Evolutionary conservation across 2,888 invertebrate species (phyloP).

Genomic region (Xanthorhoe spadicearia): DNA sequence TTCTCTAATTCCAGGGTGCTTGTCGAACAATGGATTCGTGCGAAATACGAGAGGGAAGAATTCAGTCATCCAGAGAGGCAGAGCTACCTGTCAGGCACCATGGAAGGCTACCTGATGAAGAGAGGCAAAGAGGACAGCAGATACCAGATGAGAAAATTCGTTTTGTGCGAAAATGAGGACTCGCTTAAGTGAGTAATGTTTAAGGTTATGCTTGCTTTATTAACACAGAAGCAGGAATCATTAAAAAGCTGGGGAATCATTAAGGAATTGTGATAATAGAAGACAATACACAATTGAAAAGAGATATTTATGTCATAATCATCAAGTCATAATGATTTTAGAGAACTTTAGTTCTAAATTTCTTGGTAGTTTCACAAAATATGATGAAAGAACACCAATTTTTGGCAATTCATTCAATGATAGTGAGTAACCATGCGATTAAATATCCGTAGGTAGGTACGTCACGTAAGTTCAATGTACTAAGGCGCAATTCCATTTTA

Average conservation of each 20-base stretch:
- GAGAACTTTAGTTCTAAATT: too few species aligned
- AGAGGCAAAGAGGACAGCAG: slow-evolving; percentile 94
- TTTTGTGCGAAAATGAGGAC: slow-evolving; percentile 91
- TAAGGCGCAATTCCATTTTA: slow-evolving; percentile 1
- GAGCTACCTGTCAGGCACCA: slow-evolving; percentile 90
- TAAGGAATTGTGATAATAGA: neutral
- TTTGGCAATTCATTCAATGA: neutral
- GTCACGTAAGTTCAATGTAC: slow-evolving; percentile 4
- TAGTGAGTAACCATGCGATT: neutral
- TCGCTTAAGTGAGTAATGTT: slow-evolving; percentile 86
- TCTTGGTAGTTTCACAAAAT: too few species aligned
- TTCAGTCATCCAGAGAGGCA: slow-evolving; percentile 92
- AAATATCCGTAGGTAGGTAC: neutral
- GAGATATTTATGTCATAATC: too few species aligned
- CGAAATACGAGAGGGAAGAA: slow-evolving; percentile 95
- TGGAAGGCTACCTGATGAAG: slow-evolving; percentile 95
- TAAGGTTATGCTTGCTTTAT: neutral
- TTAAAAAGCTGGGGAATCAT: neutral
- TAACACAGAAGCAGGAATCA: neutral
- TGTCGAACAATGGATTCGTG: slow-evolving; percentile 95
- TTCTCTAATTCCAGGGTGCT: slow-evolving; percentile 87
- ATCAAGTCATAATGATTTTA: too few species aligned
- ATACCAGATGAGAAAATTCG: slow-evolving; percentile 93
- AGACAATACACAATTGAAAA: neutral
- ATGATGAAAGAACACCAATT: neutral